Evolutionary conservation across 2,888 invertebrate species (phyloP).

Genomic region (Pyrgus malvae): DNA sequence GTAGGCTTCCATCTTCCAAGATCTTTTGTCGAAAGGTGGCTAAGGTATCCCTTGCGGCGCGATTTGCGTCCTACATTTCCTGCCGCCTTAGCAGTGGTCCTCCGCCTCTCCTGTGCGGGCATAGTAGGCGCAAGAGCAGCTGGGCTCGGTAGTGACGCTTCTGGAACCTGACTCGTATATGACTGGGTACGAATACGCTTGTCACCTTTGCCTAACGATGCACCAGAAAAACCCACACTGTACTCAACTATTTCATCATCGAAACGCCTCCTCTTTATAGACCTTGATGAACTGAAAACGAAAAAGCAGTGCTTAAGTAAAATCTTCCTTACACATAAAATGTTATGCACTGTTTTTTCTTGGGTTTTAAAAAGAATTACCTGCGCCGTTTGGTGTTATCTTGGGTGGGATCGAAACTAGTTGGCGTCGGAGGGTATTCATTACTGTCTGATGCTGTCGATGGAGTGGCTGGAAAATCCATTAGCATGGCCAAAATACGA

Average conservation of each 20-base stretch:
- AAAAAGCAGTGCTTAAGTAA: slow-evolving; percentile 32
- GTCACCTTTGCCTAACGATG: slow-evolving; percentile 70
- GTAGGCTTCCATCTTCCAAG: slow-evolving; percentile 98
- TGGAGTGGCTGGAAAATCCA: slow-evolving; percentile 72
- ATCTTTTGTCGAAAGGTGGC: slow-evolving; percentile 89
- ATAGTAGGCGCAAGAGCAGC: slow-evolving; percentile 46
- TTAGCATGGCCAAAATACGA: too few species aligned
- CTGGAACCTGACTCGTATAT: slow-evolving; percentile 77
- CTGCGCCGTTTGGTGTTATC: slow-evolving; percentile 77
- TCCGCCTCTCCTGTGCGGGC: slow-evolving; percentile 54
- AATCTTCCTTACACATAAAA: too few species aligned
- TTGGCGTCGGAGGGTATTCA: slow-evolving; percentile 60
- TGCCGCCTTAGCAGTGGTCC: slow-evolving; percentile 66
- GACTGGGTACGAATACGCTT: slow-evolving; percentile 75
- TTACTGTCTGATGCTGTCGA: slow-evolving; percentile 69
- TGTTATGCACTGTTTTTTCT: too few species aligned
- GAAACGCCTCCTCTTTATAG: slow-evolving; percentile 96
- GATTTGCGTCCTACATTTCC: slow-evolving; percentile 69
- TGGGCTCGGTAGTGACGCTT: slow-evolving; percentile 53
- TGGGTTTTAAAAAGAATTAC: too few species aligned
- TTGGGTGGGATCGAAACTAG: slow-evolving; percentile 59
- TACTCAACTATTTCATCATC: slow-evolving; percentile 98
- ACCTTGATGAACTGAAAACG: slow-evolving; percentile 90
- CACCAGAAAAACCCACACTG: slow-evolving; percentile 86
- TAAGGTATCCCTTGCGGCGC: slow-evolving; percentile 84